phyloP scores from a whole-genome alignment of 1,140 invertebrate genomes.

The Pararge aegeria region DNA sequence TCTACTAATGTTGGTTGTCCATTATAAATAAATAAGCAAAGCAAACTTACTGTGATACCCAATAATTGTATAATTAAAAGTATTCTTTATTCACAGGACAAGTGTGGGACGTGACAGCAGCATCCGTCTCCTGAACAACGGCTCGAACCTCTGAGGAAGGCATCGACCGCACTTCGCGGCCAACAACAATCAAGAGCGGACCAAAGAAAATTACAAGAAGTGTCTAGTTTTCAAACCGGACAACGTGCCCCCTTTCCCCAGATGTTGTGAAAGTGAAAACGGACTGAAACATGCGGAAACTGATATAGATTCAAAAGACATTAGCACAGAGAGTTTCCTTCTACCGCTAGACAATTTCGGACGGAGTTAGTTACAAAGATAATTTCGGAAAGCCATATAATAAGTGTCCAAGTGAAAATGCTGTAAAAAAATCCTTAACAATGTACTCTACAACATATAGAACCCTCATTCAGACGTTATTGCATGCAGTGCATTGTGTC shows the following conservation, averaged over 20 bases:
- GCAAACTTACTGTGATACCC: no score
- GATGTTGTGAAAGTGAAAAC: constrained; percentile 61
- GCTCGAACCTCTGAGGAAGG: constrained; percentile 65
- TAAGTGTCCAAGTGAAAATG: no score
- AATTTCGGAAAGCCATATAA: no score
- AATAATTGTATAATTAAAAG: no score
- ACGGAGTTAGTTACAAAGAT: neutral
- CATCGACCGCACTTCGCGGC: constrained; percentile 41
- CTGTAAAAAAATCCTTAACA: no score
- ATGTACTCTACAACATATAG: no score
- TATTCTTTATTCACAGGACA: constrained; percentile 36
- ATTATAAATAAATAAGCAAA: no score
- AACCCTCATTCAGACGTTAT: no score
- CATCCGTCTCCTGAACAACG: constrained; percentile 64
- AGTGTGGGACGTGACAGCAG: constrained; percentile 66
- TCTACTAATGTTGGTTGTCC: no score
- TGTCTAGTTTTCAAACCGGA: constrained; percentile 46
- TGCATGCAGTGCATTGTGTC: no score
- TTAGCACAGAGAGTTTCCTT: constrained; percentile 59
- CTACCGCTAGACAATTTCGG: constrained; percentile 38
- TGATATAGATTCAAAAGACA: constrained; percentile 43
- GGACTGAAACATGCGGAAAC: constrained; percentile 45
- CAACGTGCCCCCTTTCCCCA: constrained; percentile 53
- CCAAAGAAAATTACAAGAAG: constrained; percentile 61
- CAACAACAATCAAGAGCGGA: constrained; percentile 54